Percentiles rank a stretch among this genome's conserved stretches.
phyloP scores from a whole-genome alignment of 2,888 invertebrate genomes.

The Eilema caniola region DNA sequence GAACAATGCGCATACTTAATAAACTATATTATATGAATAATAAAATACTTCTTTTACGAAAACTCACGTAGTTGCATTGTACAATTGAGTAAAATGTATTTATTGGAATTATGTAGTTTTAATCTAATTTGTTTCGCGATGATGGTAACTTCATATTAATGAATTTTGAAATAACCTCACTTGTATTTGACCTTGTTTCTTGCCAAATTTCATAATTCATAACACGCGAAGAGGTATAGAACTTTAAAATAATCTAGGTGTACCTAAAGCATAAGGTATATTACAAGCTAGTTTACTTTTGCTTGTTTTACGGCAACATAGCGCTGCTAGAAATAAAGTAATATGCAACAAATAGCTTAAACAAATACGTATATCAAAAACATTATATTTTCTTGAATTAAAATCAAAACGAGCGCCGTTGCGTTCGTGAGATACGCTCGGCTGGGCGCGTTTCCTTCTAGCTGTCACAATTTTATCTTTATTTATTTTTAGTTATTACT shows the following conservation, averaged over 20 bases:
- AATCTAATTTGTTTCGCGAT: neutral
- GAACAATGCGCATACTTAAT: slow-evolving; percentile 44
- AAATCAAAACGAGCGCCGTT: slow-evolving; percentile 68
- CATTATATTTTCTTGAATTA: slow-evolving; percentile 67
- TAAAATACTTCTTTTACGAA: neutral
- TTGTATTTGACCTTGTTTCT: neutral
- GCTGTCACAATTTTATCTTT: slow-evolving; percentile 76
- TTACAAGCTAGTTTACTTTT: too few species aligned
- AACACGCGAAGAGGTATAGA: too few species aligned
- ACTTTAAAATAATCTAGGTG: too few species aligned
- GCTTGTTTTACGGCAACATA: too few species aligned
- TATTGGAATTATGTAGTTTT: neutral
- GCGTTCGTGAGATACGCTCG: slow-evolving; percentile 73
- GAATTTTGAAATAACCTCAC: neutral
- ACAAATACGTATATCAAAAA: slow-evolving; percentile 55
- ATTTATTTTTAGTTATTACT: slow-evolving; percentile 70
- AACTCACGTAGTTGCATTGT: neutral
- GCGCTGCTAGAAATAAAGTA: neutral
- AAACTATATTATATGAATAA: slow-evolving; percentile 23
- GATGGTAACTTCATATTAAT: too few species aligned
- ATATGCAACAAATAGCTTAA: slow-evolving; percentile 41
- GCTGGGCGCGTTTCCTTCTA: slow-evolving; percentile 70
- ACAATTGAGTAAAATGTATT: neutral
- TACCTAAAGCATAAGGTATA: too few species aligned
- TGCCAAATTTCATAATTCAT: neutral